phyloP scores from a whole-genome alignment of 1,140 invertebrate species.

The Tetramorium simillimum region DNA sequence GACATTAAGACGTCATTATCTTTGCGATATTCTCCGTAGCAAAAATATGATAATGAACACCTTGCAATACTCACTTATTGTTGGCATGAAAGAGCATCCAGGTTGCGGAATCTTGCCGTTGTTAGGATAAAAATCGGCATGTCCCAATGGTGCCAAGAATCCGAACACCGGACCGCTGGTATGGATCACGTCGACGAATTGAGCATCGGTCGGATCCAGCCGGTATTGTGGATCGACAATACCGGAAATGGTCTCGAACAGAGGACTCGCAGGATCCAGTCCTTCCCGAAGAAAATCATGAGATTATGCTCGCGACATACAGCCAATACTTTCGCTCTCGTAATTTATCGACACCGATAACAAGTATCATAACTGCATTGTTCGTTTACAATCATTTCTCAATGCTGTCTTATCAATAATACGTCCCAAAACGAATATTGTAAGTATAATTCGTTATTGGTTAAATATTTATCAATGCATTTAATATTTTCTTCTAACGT shows the following conservation, averaged over 20 bases:
- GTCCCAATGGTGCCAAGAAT: slow-evolving; percentile 81
- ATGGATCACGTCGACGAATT: slow-evolving; percentile 87
- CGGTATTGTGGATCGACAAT: slow-evolving; percentile 79
- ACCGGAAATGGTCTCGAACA: slow-evolving; percentile 80
- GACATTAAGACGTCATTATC: neutral
- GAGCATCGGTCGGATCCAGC: slow-evolving; percentile 83
- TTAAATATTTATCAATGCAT: neutral
- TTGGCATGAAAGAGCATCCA: slow-evolving; percentile 78
- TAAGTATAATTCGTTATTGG: neutral
- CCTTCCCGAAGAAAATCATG: slow-evolving; percentile 74
- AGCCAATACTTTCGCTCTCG: neutral
- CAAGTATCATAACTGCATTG: neutral
- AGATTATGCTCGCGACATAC: neutral
- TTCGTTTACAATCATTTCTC: neutral
- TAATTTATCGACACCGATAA: neutral
- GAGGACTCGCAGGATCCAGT: slow-evolving; percentile 86
- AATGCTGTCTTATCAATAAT: neutral
- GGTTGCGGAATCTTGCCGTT: slow-evolving; percentile 82
- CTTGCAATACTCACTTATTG: slow-evolving; percentile 68
- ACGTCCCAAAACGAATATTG: neutral
- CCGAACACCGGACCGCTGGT: slow-evolving; percentile 84
- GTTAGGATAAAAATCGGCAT: slow-evolving; percentile 86
- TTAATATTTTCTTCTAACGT: neutral
- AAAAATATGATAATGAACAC: neutral
- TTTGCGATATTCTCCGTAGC: neutral